These are phyloP conservation scores for Lissonota sp. DNA, from an alignment of 2,888 invertebrate species.

Conservation along the genomic window DNA sequence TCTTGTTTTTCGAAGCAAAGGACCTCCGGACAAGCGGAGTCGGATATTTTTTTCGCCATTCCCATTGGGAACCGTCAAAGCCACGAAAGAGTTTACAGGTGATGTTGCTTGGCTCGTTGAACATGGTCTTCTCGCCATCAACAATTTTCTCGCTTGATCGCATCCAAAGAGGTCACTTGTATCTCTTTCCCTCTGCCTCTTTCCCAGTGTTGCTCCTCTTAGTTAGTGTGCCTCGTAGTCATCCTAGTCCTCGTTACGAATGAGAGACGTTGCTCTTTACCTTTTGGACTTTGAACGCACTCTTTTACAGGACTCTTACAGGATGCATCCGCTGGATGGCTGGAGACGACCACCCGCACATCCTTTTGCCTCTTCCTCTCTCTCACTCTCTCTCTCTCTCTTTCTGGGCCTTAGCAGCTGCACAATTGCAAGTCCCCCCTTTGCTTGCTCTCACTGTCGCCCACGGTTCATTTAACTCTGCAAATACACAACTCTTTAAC, in stretches of 20 bases:
- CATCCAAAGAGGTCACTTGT: conserved; percentile 72
- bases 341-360: conserved; percentile 28
- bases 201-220: neutral
- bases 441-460: conserved; percentile 56
- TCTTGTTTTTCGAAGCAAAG: too few relatives aligned
- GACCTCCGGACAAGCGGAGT: too few relatives aligned
- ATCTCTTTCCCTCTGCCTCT: conserved; percentile 29
- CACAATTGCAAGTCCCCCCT: conserved; percentile 72
- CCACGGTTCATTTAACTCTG: conserved; percentile 79
- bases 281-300: conserved; percentile 38
- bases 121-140: conserved; percentile 59
- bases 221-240: conserved; percentile 8
- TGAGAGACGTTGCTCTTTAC: conserved; percentile 32
- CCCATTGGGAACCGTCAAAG: neutral
- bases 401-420: conserved; percentile 72
- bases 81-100: conserved; percentile 37
- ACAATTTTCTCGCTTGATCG: conserved; percentile 77
- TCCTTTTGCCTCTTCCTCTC: neutral
- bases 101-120: conserved; percentile 52
- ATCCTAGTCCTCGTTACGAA: conserved; percentile 10
- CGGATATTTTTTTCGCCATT: neutral
- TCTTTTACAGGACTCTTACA: conserved; percentile 29
- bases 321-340: conserved; percentile 18
- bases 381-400: neutral
- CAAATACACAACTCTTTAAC: conserved; percentile 81